phyloP scores from a whole-genome alignment of 2,888 invertebrate species.

The Leucophora obtusa region DNA sequence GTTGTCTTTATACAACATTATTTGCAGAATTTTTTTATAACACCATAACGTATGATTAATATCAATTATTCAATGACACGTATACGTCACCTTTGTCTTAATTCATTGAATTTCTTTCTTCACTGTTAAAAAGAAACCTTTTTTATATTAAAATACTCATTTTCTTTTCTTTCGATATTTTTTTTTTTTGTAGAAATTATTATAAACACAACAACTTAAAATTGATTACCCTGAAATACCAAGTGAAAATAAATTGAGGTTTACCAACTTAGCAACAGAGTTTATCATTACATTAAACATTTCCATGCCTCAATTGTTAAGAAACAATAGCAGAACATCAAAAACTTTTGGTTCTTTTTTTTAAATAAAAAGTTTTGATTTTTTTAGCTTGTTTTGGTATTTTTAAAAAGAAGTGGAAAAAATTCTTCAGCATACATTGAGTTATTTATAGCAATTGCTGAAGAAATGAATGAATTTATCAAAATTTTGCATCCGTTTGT shows the following conservation, averaged over 20 bases:
- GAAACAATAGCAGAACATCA: background rate
- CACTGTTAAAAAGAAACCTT: background rate
- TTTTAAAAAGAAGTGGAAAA: background rate
- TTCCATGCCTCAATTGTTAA: conserved; percentile 5
- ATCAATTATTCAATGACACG: background rate
- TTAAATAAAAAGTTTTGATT: background rate
- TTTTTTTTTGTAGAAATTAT: background rate
- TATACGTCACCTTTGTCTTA: background rate
- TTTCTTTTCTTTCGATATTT: background rate
- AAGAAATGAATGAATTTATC: no score
- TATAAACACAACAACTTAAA: conserved; percentile 2
- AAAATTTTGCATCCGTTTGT: no score
- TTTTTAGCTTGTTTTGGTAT: background rate
- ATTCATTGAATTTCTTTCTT: background rate
- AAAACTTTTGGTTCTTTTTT: background rate
- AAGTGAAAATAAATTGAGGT: background rate
- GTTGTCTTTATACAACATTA: background rate
- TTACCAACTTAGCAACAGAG: conserved; percentile 11
- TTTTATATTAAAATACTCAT: background rate
- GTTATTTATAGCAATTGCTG: background rate
- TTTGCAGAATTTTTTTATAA: background rate
- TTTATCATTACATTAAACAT: conserved; percentile 4
- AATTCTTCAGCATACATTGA: background rate
- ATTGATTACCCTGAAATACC: conserved; percentile 2
- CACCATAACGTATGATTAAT: background rate